A percentile compares a stretch with the other conserved stretches of the same genome.
phyloP scores from a whole-genome alignment of 2,888 invertebrate genomes.

The Synergus umbraculus region DNA sequence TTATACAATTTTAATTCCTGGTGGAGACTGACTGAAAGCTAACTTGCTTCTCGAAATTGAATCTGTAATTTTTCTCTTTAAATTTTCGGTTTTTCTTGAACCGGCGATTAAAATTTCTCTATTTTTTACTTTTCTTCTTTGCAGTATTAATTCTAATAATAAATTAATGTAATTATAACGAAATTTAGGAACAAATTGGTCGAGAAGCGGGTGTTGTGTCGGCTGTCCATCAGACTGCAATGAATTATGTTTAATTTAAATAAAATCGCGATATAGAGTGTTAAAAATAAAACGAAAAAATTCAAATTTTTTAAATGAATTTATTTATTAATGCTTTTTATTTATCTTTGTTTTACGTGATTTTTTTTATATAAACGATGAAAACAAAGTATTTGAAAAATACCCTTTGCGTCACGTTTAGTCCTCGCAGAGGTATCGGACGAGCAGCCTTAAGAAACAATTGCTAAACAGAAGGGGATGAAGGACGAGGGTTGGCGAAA shows the following conservation, averaged over 20 bases:
- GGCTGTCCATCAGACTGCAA: slow-evolving; percentile 59
- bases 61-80: neutral
- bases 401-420: slow-evolving; percentile 67
- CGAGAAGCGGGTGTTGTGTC: slow-evolving; percentile 32
- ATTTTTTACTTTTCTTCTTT: neutral
- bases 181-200: neutral
- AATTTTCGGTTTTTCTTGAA: neutral
- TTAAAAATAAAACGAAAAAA: slow-evolving; percentile 58
- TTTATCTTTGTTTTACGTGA: slow-evolving; percentile 60
- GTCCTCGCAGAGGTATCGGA: slow-evolving; percentile 74
- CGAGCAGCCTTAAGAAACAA: slow-evolving; percentile 70
- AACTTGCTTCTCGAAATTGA: neutral
- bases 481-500: slow-evolving; percentile 45
- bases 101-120: neutral
- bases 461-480: slow-evolving; percentile 51
- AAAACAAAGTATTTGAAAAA: slow-evolving; percentile 42
- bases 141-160: neutral
- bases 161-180: neutral
- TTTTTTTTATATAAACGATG: slow-evolving; percentile 30
- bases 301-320: slow-evolving; percentile 55
- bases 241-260: slow-evolving; percentile 56
- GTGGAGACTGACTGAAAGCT: neutral
- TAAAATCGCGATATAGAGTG: slow-evolving; percentile 56
- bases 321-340: slow-evolving; percentile 68
- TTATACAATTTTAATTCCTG: slow-evolving; percentile 1